Base-by-base conservation (phyloP, 2,113 vertebrate species). In the rat (Rattus norvegicus) region DNA sequence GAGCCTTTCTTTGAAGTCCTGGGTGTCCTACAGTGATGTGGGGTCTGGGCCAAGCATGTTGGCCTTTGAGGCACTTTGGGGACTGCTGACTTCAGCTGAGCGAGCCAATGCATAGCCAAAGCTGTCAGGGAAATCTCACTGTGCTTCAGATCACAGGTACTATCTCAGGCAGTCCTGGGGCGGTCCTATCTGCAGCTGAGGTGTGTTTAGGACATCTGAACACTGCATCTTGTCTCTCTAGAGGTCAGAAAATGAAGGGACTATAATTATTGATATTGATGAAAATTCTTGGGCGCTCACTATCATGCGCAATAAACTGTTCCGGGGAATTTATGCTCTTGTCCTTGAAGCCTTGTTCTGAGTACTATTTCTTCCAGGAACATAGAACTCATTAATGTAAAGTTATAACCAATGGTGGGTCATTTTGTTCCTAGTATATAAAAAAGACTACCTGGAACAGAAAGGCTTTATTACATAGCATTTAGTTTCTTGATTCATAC, bases 1-100 rank as follows among this genome's bases (percentile, higher is more conserved):
- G 90, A 92, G 95, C 94, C 93, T 72, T 98, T 75, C 98, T 98
- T 98, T 98, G 98, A 98, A 99, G 97, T 69, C 0, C 95, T 95
- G 96, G 97, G 93, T 98, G 36, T 97, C 98, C 98, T 97, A 95
- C 95, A 96, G 98, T 56, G 98, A 97, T 97, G 93, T 97, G 97
- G 97, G 97, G 97, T 96, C 96, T 20, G 96, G 97, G 98, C 98
- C 98, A 98, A 95, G 63, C 87, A 69, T 94, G 96, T 96, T 94
- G 72, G 47, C 93, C 97, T 98, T 97, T 95, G 97, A 94, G 49
- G 92, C 93, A 97, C 96, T 96, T 91, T 95, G 94, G 95, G 97
- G 98, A 90, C 88, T 79, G 97, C 83, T 98, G 97, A 95, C 96
- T 98, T 97, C 33, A 73, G 96, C 75, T 33, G 80, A 67, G 28